Evolutionary conservation across 1,140 invertebrate species (phyloP).

Genomic region (Aphis gossypii): DNA sequence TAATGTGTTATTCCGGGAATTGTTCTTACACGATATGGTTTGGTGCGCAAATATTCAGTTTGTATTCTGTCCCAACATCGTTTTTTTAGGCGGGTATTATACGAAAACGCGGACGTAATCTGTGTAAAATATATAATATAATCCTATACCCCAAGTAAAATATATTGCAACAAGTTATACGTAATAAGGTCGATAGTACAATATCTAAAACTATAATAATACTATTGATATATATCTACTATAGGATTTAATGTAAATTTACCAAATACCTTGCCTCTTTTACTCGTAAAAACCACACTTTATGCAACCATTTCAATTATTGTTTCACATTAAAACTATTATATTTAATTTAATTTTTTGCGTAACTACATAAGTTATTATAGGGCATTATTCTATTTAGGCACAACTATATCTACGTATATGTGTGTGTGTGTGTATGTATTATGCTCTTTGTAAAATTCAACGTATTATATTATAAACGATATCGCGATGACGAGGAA

Average conservation of each 20-base stretch:
- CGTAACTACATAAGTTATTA: background rate
- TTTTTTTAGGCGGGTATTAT: background rate
- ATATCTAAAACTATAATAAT: background rate
- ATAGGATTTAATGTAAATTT: background rate
- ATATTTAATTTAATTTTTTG: background rate
- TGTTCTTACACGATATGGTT: background rate
- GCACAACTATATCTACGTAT: background rate
- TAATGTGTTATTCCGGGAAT: background rate
- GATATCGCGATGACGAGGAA: background rate
- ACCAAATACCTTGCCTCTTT: background rate
- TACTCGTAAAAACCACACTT: background rate
- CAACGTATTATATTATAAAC: background rate
- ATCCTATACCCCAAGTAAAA: background rate
- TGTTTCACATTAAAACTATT: background rate
- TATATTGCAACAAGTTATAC: background rate
- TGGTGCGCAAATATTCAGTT: background rate
- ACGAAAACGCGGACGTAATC: background rate
- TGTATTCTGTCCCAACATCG: background rate
- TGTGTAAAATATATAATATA: constrained; percentile 4
- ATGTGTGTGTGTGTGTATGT: background rate
- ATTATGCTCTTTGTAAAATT: background rate
- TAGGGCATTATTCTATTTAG: background rate
- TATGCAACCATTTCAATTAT: too few species aligned
- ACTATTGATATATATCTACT: background rate
- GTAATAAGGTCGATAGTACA: background rate